Evolutionary conservation across 92 coral and sea anemone species (phyloP), one percentile per base, ranked within the genome.

Genomic region (Zoanthus gigantus): DNA sequence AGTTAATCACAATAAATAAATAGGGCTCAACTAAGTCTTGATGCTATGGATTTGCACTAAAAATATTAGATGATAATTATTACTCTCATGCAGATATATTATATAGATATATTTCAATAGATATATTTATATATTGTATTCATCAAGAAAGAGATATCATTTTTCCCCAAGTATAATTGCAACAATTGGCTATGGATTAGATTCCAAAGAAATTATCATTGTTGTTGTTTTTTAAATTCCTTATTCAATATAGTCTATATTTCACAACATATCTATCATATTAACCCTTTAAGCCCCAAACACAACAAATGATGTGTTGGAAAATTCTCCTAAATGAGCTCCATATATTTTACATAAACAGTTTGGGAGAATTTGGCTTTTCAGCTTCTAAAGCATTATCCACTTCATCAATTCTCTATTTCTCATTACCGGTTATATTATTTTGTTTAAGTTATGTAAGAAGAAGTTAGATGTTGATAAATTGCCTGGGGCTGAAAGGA

Each of bases 11-110:
- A 28, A 23, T 67, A 67, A 67, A 23, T 65, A 18, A 67, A 67
- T 67, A 67, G 65, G 65, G 17, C n/a, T 57, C 17, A 57, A 13
- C 65, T 1, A 57, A 57, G 65, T 67, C 72, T 67, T 67, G 72
- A 67, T 67, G 34, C 72, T 67, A n/a, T 67, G 72, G 42, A 18
- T 67, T 67, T 67, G 72, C 72, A 67, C 72, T 67, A 28, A 67
- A 67, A 67, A 67, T 54, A 12, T 12, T 67, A 28, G 34, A 67
- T 67, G 72, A 18, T 67, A 67, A 9, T 29, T 67, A 67, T 67
- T 67, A 67, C 72, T 67, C 72, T 67, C 32, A 66, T 18, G 34
- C 79, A 74, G 79, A 74, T 74, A 74, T 74, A 74, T 74, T 74
- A 74, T 34, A 32, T 45, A 32, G 79, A 74, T 74, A 74, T 74